These are phyloP conservation scores for Notodonta ziczac DNA, from an alignment of 2,888 invertebrate genomes.

Conservation along the genomic window DNA sequence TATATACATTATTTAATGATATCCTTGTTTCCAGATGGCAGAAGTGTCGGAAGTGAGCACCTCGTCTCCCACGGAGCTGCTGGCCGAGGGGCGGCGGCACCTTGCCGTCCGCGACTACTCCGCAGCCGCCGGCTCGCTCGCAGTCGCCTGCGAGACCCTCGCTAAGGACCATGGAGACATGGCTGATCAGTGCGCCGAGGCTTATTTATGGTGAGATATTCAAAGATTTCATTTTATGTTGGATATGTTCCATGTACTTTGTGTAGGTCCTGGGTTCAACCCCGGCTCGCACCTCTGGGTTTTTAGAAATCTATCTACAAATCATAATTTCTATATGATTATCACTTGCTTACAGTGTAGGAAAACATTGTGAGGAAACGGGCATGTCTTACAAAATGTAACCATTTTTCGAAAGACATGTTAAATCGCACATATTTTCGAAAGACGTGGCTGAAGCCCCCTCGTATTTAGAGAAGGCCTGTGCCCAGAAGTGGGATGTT, in stretches of 20 bases:
- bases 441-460: no score
- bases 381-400: no score
- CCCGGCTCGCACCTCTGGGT: no score
- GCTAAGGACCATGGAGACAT: slow-evolving; percentile 91
- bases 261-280: no score
- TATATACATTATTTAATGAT: not conserved
- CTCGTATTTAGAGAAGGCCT: no score
- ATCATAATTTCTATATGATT: no score
- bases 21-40: slow-evolving; percentile 78
- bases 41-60: slow-evolving; percentile 77
- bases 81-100: slow-evolving; percentile 90
- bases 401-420: no score
- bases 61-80: slow-evolving; percentile 83
- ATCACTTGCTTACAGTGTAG: no score
- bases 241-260: not conserved
- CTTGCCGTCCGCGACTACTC: slow-evolving; percentile 90
- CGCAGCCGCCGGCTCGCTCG: slow-evolving; percentile 89
- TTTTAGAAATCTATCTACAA: no score
- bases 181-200: slow-evolving; percentile 94
- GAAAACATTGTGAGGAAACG: no score
- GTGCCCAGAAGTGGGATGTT: no score
- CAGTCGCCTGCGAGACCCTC: slow-evolving; percentile 89
- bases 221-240: not conserved
- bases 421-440: no score
- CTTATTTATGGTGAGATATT: slow-evolving; percentile 90